phyloP scores from a whole-genome alignment of 2,888 invertebrate genomes.

The Eilema depressum region DNA sequence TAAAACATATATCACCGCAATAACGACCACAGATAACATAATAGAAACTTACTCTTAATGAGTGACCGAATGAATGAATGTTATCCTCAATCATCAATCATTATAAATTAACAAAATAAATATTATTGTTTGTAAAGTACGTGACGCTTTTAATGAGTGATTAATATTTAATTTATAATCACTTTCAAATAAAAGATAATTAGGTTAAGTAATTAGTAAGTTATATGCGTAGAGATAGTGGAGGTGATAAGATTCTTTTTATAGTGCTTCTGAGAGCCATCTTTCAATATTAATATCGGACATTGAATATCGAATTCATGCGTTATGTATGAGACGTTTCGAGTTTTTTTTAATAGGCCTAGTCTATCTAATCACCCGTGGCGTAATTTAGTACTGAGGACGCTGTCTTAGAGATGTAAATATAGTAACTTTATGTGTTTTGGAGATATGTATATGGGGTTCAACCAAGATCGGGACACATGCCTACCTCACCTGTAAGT shows the following conservation, averaged over 20 bases:
- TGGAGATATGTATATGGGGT: background rate
- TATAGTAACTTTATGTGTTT: background rate
- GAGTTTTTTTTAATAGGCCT: background rate
- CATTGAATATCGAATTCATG: background rate
- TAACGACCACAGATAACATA: background rate
- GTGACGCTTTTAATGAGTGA: conserved; percentile 22
- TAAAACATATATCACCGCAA: background rate
- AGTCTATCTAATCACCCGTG: background rate
- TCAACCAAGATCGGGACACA: background rate
- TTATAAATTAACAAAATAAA: conserved; percentile 33
- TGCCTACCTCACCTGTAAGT: background rate
- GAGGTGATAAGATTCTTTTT: conserved; percentile 26
- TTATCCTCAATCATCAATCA: conserved; percentile 40
- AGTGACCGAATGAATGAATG: conserved; percentile 17
- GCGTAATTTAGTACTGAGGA: background rate
- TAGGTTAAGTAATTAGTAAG: conserved; percentile 27
- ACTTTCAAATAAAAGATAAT: conserved; percentile 36
- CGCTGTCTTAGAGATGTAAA: background rate
- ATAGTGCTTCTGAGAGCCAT: conserved; percentile 8
- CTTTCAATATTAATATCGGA: conserved; percentile 16
- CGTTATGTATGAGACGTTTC: background rate
- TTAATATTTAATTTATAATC: conserved; percentile 39
- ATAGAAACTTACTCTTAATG: conserved; percentile 17
- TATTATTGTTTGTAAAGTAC: conserved; percentile 37
- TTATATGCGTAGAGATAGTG: conserved; percentile 16